phyloP scores from a whole-genome alignment of 2,888 invertebrate genomes.

The Eilema griseolum region DNA sequence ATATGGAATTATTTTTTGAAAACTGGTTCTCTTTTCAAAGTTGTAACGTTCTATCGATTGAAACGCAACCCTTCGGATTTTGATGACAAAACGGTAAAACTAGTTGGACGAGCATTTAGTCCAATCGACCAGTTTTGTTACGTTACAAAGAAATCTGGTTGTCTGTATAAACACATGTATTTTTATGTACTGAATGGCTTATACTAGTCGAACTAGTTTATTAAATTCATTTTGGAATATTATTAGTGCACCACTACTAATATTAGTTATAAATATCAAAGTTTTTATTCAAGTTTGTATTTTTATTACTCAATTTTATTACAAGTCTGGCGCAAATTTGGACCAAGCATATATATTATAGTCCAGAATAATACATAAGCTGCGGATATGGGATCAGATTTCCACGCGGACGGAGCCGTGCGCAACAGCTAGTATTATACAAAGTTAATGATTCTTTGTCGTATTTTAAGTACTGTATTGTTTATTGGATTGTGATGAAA shows the following conservation, averaged over 20 bases:
- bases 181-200: not conserved
- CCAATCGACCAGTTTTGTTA: conserved; percentile 35
- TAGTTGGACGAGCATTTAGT: conserved; percentile 35
- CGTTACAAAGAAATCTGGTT: not conserved
- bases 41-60: conserved; percentile 29
- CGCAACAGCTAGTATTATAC: no score
- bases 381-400: no score
- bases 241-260: not conserved
- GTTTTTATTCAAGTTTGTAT: no score
- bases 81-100: conserved; percentile 37
- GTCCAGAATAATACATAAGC: no score
- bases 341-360: no score
- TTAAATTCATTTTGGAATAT: not conserved
- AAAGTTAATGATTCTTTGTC: no score
- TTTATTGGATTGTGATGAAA: no score
- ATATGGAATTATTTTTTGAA: conserved; percentile 21
- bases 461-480: no score
- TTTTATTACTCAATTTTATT: no score
- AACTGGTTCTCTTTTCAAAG: conserved; percentile 48
- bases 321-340: no score
- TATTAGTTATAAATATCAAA: no score
- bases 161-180: not conserved
- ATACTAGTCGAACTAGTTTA: not conserved
- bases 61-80: conserved; percentile 42
- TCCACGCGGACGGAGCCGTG: no score